Percentiles rank a stretch among this genome's conserved stretches.
These are phyloP conservation scores for Sebastes goodei DNA, from an alignment of 2,797 vertebrate genomes.

Conservation along the genomic window DNA sequence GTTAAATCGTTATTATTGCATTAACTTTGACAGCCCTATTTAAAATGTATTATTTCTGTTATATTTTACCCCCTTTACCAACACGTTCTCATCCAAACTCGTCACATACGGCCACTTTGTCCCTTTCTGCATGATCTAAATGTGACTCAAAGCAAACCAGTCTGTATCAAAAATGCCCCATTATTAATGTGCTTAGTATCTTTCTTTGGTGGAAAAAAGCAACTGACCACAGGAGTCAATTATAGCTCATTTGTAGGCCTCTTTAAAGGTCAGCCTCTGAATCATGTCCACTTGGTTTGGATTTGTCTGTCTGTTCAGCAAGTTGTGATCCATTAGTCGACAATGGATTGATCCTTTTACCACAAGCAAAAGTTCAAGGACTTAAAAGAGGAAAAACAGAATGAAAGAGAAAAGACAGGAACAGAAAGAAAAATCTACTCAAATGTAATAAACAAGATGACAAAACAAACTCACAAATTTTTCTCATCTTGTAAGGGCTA, in stretches of 20 bases:
- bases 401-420: background rate
- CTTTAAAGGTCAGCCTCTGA: slow-evolving; percentile 9
- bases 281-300: background rate
- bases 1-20: too few species aligned
- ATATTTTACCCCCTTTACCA: background rate
- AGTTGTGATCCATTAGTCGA: background rate
- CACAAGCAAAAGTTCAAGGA: background rate
- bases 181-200: background rate
- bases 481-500: background rate
- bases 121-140: background rate
- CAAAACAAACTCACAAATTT: background rate
- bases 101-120: too few species aligned
- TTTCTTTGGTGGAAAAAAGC: background rate
- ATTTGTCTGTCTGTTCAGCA: background rate
- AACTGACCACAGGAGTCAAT: background rate
- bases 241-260: background rate
- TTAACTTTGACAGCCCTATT: too few species aligned
- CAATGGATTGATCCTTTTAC: background rate
- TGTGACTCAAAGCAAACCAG: background rate
- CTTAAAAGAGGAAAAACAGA: background rate
- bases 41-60: background rate
- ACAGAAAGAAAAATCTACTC: background rate
- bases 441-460: background rate
- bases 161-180: background rate
- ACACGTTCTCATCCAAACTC: too few species aligned